A percentile compares a stretch with the other conserved stretches of the same genome.
Conservation (phyloP, 2,113 vertebrate genomes). For the Himantopus leucocephalus region DNA sequence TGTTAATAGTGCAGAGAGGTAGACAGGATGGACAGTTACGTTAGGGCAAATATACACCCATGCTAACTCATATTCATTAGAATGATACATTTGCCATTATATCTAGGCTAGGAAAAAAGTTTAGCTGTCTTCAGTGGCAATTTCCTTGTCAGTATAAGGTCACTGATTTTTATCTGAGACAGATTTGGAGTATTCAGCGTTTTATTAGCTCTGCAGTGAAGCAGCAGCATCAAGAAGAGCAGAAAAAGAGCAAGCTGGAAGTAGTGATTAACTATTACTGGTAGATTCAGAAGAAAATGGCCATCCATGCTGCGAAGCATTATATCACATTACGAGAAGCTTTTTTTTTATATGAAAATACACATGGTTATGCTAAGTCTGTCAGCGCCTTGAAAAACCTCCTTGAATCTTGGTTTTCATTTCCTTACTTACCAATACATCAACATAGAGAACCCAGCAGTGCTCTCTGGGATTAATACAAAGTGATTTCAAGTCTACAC, state of each 20-base stretch:
- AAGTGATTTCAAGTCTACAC: conserved; percentile 82
- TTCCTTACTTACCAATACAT: conserved; percentile 87
- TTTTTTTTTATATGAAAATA: neutral
- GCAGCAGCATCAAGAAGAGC: neutral
- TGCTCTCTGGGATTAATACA: conserved; percentile 89
- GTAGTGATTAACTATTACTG: neutral
- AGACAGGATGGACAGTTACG: neutral
- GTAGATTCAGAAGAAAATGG: neutral
- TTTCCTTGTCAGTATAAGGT: neutral
- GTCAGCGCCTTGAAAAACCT: neutral
- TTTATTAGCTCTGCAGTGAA: neutral
- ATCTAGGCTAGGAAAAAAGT: neutral
- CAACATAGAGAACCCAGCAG: conserved; percentile 97
- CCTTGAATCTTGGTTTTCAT: neutral
- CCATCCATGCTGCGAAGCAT: neutral
- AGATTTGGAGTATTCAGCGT: neutral
- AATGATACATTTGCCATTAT: neutral
- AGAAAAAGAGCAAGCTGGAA: neutral
- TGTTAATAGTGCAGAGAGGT: neutral
- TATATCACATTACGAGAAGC: neutral
- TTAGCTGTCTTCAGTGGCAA: neutral
- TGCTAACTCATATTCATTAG: neutral
- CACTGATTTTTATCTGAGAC: neutral
- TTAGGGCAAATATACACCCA: neutral
- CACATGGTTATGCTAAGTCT: neutral